Evolutionary conservation across 2,888 invertebrate species (phyloP).

Genomic region (Bombylius major): DNA sequence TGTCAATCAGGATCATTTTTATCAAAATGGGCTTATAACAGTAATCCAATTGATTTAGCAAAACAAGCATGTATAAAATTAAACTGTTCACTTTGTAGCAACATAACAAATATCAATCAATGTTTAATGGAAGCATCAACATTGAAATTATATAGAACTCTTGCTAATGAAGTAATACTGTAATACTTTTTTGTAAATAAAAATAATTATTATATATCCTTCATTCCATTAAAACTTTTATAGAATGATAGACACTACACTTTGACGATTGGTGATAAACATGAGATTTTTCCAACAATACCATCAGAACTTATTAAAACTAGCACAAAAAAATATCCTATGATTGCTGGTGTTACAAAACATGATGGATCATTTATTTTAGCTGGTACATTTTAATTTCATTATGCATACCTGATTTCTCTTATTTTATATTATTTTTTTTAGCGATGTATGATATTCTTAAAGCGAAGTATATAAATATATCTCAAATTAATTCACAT

Average conservation of each 20-base stretch:
- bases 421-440: background rate
- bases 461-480: slow-evolving; percentile 2
- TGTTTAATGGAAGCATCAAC: slow-evolving; percentile 22
- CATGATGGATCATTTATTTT: slow-evolving; percentile 38
- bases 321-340: slow-evolving; percentile 21
- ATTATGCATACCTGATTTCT: too few relatives aligned
- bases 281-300: slow-evolving; percentile 21
- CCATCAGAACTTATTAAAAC: slow-evolving; percentile 11
- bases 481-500: slow-evolving; percentile 5
- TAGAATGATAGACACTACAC: background rate
- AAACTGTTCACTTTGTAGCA: slow-evolving; percentile 20
- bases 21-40: slow-evolving; percentile 38
- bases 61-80: slow-evolving; percentile 24
- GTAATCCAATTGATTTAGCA: slow-evolving; percentile 28
- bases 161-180: too few relatives aligned
- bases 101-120: slow-evolving; percentile 19
- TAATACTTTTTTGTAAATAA: too few relatives aligned
- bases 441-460: slow-evolving; percentile 18
- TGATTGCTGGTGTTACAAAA: slow-evolving; percentile 38
- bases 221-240: background rate
- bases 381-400: slow-evolving; percentile 26
- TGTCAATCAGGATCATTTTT: slow-evolving; percentile 42
- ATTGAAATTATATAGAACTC: too few relatives aligned
- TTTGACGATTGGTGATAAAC: slow-evolving; percentile 16
- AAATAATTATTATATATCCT: too few relatives aligned